A percentile compares a stretch with the other conserved stretches of the same genome.
phyloP scores from a whole-genome alignment of 2,888 invertebrate species.

The Argynnis bischoffii region DNA sequence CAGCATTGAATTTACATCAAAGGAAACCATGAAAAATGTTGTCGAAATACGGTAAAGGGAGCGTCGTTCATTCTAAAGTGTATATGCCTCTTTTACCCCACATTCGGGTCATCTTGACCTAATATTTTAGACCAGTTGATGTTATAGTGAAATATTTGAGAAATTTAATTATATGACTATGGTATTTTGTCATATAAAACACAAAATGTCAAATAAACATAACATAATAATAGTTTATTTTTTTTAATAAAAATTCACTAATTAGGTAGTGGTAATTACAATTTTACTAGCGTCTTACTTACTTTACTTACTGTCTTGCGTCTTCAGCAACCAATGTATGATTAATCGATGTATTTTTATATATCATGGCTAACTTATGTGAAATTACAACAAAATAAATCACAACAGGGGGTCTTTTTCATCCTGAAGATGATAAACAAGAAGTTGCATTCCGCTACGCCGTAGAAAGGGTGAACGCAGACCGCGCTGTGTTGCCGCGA shows the following conservation, averaged over 20 bases:
- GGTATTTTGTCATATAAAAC: not conserved
- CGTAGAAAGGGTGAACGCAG: constrained; percentile 93
- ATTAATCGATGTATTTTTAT: not conserved
- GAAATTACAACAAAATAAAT: not conserved
- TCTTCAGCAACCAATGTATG: too few relatives aligned
- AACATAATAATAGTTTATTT: not conserved
- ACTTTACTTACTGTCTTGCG: not conserved
- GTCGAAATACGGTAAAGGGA: constrained; percentile 25
- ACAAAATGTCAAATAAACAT: not conserved
- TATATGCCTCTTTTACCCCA: constrained; percentile 21
- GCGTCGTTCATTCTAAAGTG: constrained; percentile 20
- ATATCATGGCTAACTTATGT: not conserved
- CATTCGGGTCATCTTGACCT: constrained; percentile 29
- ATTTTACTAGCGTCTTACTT: not conserved
- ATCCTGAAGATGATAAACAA: constrained; percentile 93
- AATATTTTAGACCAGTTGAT: constrained; percentile 6
- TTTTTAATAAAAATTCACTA: not conserved
- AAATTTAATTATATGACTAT: constrained; percentile 4
- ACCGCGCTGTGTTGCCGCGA: constrained; percentile 90
- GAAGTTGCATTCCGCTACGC: constrained; percentile 96
- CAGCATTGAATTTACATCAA: constrained; percentile 26
- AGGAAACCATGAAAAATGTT: constrained; percentile 24
- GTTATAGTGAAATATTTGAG: constrained; percentile 1
- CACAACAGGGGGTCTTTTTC: constrained; percentile 90
- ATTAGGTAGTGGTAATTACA: not conserved